Conservation (phyloP, 2,888 invertebrate species). For the Anorthoa munda region DNA sequence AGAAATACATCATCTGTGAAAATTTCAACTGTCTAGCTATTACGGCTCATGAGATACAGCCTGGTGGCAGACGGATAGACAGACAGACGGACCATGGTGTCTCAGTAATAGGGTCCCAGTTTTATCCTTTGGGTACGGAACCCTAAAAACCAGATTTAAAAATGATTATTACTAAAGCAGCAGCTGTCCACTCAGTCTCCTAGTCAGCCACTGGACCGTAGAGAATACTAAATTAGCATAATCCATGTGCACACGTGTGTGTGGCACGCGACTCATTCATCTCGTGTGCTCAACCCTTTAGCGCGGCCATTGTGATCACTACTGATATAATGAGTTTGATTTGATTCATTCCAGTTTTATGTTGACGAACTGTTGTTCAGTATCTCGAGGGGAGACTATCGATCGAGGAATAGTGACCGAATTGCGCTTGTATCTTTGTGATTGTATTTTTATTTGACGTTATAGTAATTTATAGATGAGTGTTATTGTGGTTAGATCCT, state of each 20-base stretch:
- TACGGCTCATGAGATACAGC: too few relatives aligned
- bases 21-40: too few relatives aligned
- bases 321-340: conserved; percentile 76
- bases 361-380: conserved; percentile 69
- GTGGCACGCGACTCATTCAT: conserved; percentile 77
- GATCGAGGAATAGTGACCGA: conserved; percentile 67
- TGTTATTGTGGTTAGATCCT: conserved; percentile 5
- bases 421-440: conserved; percentile 47
- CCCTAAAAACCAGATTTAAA: conserved; percentile 6
- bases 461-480: neutral
- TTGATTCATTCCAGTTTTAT: conserved; percentile 72
- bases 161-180: conserved; percentile 16
- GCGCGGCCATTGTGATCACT: conserved; percentile 71
- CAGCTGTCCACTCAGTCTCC: conserved; percentile 52
- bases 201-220: conserved; percentile 64
- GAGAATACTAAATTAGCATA: conserved; percentile 78
- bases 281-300: conserved; percentile 75
- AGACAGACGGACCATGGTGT: too few relatives aligned
- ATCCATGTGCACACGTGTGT: conserved; percentile 78
- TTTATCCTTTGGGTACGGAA: too few relatives aligned
- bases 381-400: conserved; percentile 67
- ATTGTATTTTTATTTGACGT: conserved; percentile 41
- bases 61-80: too few relatives aligned
- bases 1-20: too few relatives aligned
- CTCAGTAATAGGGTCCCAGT: too few relatives aligned